Evolutionary conservation across 1,140 invertebrate genomes (phyloP), one percentile per base, ranked within the genome.

Genomic region (Eufriesea mexicana): DNA sequence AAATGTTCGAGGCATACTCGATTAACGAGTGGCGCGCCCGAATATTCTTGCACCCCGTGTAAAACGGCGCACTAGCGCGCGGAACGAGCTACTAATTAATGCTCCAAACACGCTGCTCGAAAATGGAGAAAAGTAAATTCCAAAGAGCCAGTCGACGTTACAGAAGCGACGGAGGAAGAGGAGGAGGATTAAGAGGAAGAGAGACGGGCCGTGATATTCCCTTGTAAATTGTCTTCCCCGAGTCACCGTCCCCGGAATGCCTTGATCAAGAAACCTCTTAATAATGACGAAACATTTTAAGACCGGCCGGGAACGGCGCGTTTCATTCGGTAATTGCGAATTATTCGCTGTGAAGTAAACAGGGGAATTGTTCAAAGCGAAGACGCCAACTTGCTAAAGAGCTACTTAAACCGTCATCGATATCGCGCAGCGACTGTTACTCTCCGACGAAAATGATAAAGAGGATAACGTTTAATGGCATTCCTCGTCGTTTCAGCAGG

Each of bases 201-300:
- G 51, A 20, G 1, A 20, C 18, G 18, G 23, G 12, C 5, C n/a
- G 57, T 5, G n/a, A 12, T 20, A 20, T 20, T 18, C 45, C 20
- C 7, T 54, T 23, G 35, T 28, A 74, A 64, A 80, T 54, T 64
- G 16, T 64, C 57, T 54, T 45, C n/a, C 28, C 35, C 42, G 28
- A 64, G 59, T 51, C 16, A 45, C 9, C 10, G 23, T 59, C 25
- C 47, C 16, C 6, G 59, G 49, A 74, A 80, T 64, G n/a, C 25
- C 57, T 79, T 45, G 57, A 80, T 80, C 54, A 80, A 73, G 78
- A 7, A 18, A 20, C 28, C 68, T 16, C 42, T 64, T 74, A 70
- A 54, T 80, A 64, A 73, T 18, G 57, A 64, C 47, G 47, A 54
- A 64, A 62, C 42, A 42, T 45, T 51, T 62, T 25, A 45, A 49